Evolutionary conservation across 2,797 vertebrate genomes (phyloP), one percentile per base, ranked within the genome.

Genomic region (Falco biarmicus): DNA sequence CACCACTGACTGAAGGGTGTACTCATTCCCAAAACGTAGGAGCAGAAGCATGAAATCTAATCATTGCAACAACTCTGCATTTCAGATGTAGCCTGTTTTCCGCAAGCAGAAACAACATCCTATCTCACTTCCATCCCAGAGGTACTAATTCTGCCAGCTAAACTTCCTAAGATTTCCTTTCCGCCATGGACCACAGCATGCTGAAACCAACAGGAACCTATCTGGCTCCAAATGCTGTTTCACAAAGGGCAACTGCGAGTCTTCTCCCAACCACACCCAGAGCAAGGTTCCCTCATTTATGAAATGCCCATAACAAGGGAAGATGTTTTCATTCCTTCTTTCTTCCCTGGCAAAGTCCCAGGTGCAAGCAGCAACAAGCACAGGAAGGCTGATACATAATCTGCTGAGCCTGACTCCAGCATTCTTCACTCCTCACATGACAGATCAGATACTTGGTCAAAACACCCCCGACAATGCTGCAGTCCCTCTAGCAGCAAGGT

Each of bases 311-410:
- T 59, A 70, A 90, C 32, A 93, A 76, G 45, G 14, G 54, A 76
- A 56, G 59, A 21, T 76, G 68, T 50, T 82, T 90, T 84, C 59
- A 73, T 93, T 92, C 71, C 81, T 96, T 60, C 81, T 96, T 60
- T 63, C 65, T 84, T 93, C 59, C 73, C 68, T 91, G 78, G 82
- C 93, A 88, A 95, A 74, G 22, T 51, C 87, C 57, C 93, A 85
- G 51, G 59, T n/a, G 20, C 76, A 92, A 79, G 89, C 43, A 73
- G 68, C 54, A 90, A 78, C 92, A 96, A 81, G 78, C 16, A 79
- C 61, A 43, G 31, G 69, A 82, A 82, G 31, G 59, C 21, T 83
- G 89, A 94, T 53, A 90, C 7, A 53, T 71, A 95, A 90, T 94
- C 85, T 91, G 25, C 14, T 6, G 11, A 73, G 43, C 48, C 69